phyloP scores from a whole-genome alignment of 2,888 invertebrate species.

The Agrotis clavis region DNA sequence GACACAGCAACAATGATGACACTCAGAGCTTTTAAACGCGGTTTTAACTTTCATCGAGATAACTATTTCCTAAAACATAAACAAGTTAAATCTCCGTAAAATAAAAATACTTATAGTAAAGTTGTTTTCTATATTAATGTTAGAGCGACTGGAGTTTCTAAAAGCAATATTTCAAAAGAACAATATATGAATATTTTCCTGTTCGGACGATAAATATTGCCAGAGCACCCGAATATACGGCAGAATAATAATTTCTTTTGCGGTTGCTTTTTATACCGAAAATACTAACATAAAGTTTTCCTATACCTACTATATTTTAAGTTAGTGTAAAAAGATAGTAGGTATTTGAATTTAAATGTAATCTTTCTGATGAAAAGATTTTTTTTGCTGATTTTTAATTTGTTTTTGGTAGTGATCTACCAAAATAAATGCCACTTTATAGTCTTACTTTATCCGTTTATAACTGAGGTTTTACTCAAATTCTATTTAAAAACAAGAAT shows the following conservation, averaged over 20 bases:
- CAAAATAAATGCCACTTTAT: too few species aligned
- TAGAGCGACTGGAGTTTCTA: conserved; percentile 43
- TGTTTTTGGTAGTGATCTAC: too few species aligned
- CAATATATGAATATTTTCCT: conserved; percentile 59
- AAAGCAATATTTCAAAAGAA: conserved; percentile 57
- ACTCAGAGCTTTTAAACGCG: background rate
- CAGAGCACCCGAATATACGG: conserved; percentile 46
- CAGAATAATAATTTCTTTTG: conserved; percentile 42
- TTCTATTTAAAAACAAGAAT: too few species aligned
- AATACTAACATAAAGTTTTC: background rate
- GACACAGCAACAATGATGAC: background rate
- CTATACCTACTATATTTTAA: background rate
- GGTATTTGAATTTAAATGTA: too few species aligned
- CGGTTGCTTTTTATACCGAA: conserved; percentile 23
- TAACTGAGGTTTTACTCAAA: too few species aligned
- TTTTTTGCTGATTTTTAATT: too few species aligned
- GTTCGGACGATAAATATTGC: conserved; percentile 52
- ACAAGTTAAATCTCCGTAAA: conserved; percentile 3
- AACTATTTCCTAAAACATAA: background rate
- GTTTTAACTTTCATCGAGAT: background rate
- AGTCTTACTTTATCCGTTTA: too few species aligned
- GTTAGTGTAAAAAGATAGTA: background rate
- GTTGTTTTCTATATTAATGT: conserved; percentile 46
- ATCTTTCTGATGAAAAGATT: too few species aligned
- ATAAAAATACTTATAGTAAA: conserved; percentile 41